Conservation (phyloP, 2,113 vertebrate species). For the Meriones unguiculatus region DNA sequence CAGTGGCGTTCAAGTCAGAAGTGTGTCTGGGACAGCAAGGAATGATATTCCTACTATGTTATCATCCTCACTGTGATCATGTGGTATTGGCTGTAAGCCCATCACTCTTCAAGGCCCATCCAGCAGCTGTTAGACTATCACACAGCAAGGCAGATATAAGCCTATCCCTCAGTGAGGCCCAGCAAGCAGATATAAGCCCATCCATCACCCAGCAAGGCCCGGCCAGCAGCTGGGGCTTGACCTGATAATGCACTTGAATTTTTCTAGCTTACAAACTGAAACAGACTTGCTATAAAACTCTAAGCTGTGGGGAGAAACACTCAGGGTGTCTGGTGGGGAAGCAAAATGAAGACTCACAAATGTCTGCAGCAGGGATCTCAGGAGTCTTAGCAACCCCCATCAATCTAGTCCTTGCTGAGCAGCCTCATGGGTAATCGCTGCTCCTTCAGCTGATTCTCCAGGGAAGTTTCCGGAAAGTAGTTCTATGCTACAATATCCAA, state of each 20-base stretch:
- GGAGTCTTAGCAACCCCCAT: accelerated
- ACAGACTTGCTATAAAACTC: not conserved
- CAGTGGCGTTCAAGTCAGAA: not conserved
- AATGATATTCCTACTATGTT: accelerated
- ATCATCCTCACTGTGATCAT: not conserved
- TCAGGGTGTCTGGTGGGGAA: not conserved
- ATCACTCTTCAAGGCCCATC: not conserved
- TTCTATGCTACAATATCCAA: not conserved
- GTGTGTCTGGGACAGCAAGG: not conserved
- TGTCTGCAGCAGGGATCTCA: not conserved
- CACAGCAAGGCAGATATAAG: not conserved
- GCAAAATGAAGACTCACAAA: not conserved
- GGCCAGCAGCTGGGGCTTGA: not conserved
- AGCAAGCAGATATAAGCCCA: no score
- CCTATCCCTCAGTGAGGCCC: not conserved
- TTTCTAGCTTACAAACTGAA: not conserved
- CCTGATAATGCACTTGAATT: not conserved
- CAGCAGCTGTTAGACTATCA: not conserved
- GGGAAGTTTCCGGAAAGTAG: slow-evolving; percentile 38
- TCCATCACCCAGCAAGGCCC: not conserved
- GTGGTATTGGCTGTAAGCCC: not conserved
- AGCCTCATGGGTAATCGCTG: not conserved
- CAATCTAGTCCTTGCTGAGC: not conserved
- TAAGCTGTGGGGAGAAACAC: not conserved
- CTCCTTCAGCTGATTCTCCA: not conserved